Conservation (phyloP, 2,888 invertebrate genomes). For the Mythimna impura region DNA sequence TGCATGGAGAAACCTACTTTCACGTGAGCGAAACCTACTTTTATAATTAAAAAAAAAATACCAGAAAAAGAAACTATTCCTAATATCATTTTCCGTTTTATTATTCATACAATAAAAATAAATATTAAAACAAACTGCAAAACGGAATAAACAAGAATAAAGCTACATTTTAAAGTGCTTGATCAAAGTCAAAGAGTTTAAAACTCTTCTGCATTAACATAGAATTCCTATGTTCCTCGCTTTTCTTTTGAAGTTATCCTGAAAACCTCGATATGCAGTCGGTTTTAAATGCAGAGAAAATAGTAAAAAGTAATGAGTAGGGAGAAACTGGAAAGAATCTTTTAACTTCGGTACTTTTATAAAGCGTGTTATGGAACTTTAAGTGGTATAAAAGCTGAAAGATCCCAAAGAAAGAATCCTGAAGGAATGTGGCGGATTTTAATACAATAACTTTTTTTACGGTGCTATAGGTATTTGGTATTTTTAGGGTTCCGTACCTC, state of each 20-base stretch:
- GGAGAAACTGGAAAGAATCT: not conserved
- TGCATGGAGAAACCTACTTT: no score
- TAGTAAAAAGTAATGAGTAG: conserved; percentile 31
- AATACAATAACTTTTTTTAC: not conserved
- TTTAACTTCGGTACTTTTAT: conserved; percentile 16
- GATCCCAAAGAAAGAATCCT: conserved; percentile 26
- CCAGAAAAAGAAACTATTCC: not conserved
- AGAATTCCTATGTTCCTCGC: conserved; percentile 33
- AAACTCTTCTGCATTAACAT: conserved; percentile 42
- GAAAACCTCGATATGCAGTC: conserved; percentile 33
- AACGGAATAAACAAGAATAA: conserved; percentile 21
- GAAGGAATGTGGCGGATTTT: conserved; percentile 13
- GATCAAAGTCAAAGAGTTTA: conserved; percentile 37
- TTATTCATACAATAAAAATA: not conserved
- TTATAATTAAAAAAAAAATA: no score
- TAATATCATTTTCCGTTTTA: not conserved
- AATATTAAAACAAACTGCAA: conserved; percentile 20
- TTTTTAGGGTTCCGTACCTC: no score
- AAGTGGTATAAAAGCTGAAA: conserved; percentile 10
- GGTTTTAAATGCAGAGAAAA: conserved; percentile 38
- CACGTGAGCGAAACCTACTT: no score
- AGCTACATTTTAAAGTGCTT: conserved; percentile 22
- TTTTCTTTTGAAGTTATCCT: conserved; percentile 44
- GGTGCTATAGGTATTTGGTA: no score
- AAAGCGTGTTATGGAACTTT: conserved; percentile 22